Conservation (phyloP, 2,113 vertebrate genomes). For the Micronycteris hirsuta region DNA sequence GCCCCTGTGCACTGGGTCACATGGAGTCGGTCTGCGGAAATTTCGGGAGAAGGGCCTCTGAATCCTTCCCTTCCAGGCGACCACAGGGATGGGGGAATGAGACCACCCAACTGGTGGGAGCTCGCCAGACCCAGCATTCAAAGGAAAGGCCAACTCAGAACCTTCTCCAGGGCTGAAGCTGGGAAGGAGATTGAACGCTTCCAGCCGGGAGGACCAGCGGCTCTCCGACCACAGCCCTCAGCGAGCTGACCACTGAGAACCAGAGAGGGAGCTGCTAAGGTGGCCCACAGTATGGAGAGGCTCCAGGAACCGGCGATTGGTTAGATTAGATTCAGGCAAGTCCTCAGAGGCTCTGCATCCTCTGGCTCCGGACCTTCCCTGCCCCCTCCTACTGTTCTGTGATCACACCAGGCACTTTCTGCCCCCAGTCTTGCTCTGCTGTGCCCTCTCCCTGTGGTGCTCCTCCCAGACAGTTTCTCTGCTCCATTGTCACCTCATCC, state of each 20-base stretch:
- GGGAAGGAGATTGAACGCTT: neutral
- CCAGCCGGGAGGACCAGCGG: neutral
- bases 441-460: neutral
- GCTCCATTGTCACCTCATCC: neutral
- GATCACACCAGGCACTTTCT: too few relatives aligned
- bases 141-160: neutral
- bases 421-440: neutral
- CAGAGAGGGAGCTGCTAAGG: neutral
- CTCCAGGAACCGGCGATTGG: neutral
- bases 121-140: neutral
- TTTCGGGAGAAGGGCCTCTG: neutral
- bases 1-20: rapidly evolving
- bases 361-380: too few relatives aligned
- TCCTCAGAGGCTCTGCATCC: rapidly evolving
- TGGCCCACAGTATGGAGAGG: rapidly evolving
- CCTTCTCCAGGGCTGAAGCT: neutral
- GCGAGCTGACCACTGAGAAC: neutral
- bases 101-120: slow-evolving; percentile 1
- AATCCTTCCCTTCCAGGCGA: neutral
- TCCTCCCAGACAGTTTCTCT: neutral
- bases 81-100: neutral
- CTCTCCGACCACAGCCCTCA: neutral
- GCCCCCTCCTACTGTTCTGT: neutral
- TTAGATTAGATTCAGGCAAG: too few relatives aligned
- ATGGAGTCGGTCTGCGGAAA: neutral